Evolutionary conservation across 2,113 vertebrate species (phyloP), one percentile per base, ranked within the genome.

Genomic region (Onychostoma macrolepis): DNA sequence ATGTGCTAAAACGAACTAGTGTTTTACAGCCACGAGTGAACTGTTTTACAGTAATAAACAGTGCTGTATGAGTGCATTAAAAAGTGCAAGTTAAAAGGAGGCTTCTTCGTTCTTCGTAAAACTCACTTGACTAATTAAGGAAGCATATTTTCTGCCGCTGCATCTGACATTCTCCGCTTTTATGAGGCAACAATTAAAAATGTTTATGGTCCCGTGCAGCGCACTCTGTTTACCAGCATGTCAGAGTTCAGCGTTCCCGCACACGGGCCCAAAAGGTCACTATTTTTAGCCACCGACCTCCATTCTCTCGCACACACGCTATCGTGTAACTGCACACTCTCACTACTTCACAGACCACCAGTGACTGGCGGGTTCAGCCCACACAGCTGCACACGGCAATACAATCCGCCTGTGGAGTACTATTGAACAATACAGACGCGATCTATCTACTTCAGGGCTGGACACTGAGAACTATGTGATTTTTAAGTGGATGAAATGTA

Each of bases 181-280:
- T 63, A 86, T 76, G 58, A 84, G 91, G 89, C 78, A 85, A 91
- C 90, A 92, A 91, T 93, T 93, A 92, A 91, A 93, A 77, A 87
- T 88, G 71, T 93, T 92, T 89, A 90, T 91, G 88, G 58, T 89
- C 85, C 88, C 45, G 82, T 58, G 50, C 85, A 85, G 53, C 38
- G 82, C 75, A 83, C 85, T 91, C 88, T 93, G 90, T 93, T 93
- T 91, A 92, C 90, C 83, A 80, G 85, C 71, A 87, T 91, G 92
- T 89, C 90, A 90, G 83, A 87, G 86, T 84, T 92, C 79, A 92
- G 74, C 21, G 88, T 83, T 48, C 78, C 78, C 78, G 85, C 69
- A 89, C 72, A 86, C 77, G 43, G 56, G 89, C 86, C 88, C 80
- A 83, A 90, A 88, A 91, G 91, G 90, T 90, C 87, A 91, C 77